A percentile compares a stretch with the other conserved stretches of the same genome.
Conservation (phyloP, 2,797 vertebrate species). For the Phrynocephalus forsythii region DNA sequence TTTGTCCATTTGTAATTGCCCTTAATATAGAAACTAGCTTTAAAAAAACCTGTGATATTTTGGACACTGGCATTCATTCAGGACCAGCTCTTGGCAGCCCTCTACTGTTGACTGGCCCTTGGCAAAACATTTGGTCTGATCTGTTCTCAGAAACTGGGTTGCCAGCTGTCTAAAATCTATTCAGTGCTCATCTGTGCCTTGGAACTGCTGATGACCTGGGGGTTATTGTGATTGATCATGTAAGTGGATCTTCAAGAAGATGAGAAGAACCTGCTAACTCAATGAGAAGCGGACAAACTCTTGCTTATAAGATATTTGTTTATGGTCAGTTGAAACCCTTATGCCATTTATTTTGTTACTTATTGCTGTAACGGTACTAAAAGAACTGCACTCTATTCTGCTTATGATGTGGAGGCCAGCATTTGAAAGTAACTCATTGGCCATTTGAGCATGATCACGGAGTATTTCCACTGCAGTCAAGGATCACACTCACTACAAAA, state of each 20-base stretch:
- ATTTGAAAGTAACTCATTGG: neutral
- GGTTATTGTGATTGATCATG: constrained; percentile 51
- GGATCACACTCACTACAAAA: no score
- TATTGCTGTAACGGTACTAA: neutral
- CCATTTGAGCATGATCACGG: neutral
- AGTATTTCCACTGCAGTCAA: neutral
- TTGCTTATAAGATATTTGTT: neutral
- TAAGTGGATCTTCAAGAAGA: constrained; percentile 1
- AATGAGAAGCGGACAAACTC: neutral
- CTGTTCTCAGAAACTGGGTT: constrained; percentile 4
- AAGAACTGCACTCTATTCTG: neutral
- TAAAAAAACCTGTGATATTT: constrained; percentile 1
- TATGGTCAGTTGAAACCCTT: neutral
- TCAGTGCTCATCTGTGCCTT: constrained; percentile 42
- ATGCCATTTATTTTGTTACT: neutral
- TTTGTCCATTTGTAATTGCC: constrained; percentile 46
- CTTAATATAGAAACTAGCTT: constrained; percentile 66
- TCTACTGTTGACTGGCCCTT: constrained; percentile 57
- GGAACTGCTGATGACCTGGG: constrained; percentile 47
- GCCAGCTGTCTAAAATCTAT: constrained; percentile 47
- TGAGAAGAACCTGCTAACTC: constrained; percentile 7
- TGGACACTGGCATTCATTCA: constrained; percentile 49
- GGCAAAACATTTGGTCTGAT: constrained; percentile 64
- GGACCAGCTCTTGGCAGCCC: constrained; percentile 58
- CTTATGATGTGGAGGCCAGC: neutral